Base-by-base conservation (phyloP, 2,797 vertebrate species). In the Fistularia commersonii region DNA sequence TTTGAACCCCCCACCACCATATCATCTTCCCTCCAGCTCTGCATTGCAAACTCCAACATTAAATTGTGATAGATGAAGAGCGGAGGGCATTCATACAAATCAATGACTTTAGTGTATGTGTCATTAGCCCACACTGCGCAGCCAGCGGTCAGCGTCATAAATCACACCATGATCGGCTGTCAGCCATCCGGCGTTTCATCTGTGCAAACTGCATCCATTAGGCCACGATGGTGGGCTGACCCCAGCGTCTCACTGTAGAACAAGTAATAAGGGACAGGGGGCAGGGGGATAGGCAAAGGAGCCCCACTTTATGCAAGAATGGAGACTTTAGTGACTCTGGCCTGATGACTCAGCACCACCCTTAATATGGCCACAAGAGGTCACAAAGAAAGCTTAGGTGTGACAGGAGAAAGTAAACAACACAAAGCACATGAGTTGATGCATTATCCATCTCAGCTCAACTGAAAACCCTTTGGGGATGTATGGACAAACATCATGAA, bases 21-120 rank as follows among this genome's bases (percentile, higher is more conserved):
- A 44, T 10, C 41, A 8, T 57, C 58, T 51, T 12, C 55, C 47
- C 54, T 82, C 91, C 87, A 91, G 88, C 92, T 92, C 92, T 95
- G 93, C 94, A 93, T 96, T 93, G 93, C 96, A 95, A 97, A 97
- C 93, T 94, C 94, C 69, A 79, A 77, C 95, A 95, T 97, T 98
- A 96, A 97, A 99, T 98, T 98, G 95, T 98, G 97, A 99, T 98
- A 97, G 96, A 98, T 98, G 96, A 94, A 95, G 93, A 95, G 92
- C 91, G 94, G 96, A 96, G 96, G 93, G 92, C 92, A 95, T 95
- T 98, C 95, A 97, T 98, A 99, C 96, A 98, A 98, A 99, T 99
- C 97, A 98, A 99, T 99, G 96, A 95, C 93, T 97, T 95, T 92
- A 93, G 94, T 93, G 95, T 98, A 93, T 93, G 95, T 98, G 95